Base-by-base conservation (phyloP, 1,140 invertebrate genomes). In the Bathynomus jamesi region DNA sequence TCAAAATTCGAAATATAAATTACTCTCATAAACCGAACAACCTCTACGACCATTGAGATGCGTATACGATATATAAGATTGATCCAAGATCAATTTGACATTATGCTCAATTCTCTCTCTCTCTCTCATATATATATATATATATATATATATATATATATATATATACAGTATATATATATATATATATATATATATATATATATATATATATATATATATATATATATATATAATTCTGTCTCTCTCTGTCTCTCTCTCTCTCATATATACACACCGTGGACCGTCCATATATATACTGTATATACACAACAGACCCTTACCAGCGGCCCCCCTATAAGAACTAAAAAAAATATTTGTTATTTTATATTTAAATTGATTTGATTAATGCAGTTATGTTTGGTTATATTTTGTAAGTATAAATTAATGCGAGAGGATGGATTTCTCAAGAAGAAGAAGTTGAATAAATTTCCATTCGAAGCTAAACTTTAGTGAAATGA, bases 121-220 rank as follows among this genome's bases (percentile, higher is more conserved):
- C 7, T 40, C 7, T 40, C 7, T 53, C 21, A 53, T 53, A 61
- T 69, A 29, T 69, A 53, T 53, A 53, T 53, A 61, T 31, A 31
- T 69, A 61, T 69, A 61, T 69, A 29, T 62, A 61, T 63, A 61
- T 70, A 31, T 67, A 46, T 67, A 46, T 67, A 67, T 27, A 46
- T 67, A 46, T 53, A 53, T 53, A 67, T 67, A 67, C 40, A 46
- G n/a, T 67, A 25, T 67, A 4, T 29, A n/a, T n/a, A n/a, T n/a
- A n/a, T n/a, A n/a, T n/a, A n/a, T n/a, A n/a, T n/a, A n/a, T n/a
- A n/a, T n/a, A n/a, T n/a, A n/a, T n/a, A n/a, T n/a, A n/a, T n/a
- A n/a, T n/a, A n/a, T n/a, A 24, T 11, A 69, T 69, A 53, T 61
- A 28, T 64, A 29, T 30, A 66, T 5, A 66, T 32, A n/a, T 30